A percentile compares a stretch with the other conserved stretches of the same genome.
Evolutionary conservation across 2,888 invertebrate genomes (phyloP).

Genomic region (Lamellibrachia columna): DNA sequence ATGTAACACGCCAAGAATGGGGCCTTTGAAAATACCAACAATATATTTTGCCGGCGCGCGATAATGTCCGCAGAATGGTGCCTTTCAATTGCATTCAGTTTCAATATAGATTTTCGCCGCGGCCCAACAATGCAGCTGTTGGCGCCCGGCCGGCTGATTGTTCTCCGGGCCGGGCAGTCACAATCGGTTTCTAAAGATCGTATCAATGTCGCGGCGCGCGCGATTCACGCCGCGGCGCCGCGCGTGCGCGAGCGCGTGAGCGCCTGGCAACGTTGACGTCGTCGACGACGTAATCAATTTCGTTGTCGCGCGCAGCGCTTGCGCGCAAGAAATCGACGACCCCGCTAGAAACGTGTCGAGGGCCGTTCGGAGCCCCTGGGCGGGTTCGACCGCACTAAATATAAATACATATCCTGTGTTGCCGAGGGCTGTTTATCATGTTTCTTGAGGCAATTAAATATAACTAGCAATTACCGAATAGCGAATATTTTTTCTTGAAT

Average conservation of each 20-base stretch:
- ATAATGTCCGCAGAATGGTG: conserved; percentile 51
- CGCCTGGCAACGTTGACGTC: background rate
- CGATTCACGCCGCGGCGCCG: background rate
- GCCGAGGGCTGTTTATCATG: too few species aligned
- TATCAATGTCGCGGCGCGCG: background rate
- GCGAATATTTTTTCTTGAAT: too few species aligned
- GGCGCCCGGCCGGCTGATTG: background rate
- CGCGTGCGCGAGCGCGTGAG: background rate
- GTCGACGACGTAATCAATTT: background rate
- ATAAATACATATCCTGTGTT: too few species aligned
- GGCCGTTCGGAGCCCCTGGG: background rate
- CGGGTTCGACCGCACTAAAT: too few species aligned
- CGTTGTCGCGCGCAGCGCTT: conserved; percentile 9
- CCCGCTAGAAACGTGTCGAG: background rate
- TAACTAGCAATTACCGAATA: too few species aligned
- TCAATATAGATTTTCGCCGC: conserved; percentile 42
- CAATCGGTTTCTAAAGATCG: background rate
- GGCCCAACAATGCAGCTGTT: conserved; percentile 13
- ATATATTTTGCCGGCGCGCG: conserved; percentile 55
- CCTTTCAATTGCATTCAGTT: conserved; percentile 46
- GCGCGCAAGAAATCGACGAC: background rate
- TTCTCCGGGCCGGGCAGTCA: background rate
- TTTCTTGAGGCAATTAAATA: too few species aligned
- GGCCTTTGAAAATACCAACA: conserved; percentile 58
- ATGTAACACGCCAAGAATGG: conserved; percentile 58